Base-by-base conservation (phyloP, 2,888 invertebrate genomes). In the Parnassius smintheus region DNA sequence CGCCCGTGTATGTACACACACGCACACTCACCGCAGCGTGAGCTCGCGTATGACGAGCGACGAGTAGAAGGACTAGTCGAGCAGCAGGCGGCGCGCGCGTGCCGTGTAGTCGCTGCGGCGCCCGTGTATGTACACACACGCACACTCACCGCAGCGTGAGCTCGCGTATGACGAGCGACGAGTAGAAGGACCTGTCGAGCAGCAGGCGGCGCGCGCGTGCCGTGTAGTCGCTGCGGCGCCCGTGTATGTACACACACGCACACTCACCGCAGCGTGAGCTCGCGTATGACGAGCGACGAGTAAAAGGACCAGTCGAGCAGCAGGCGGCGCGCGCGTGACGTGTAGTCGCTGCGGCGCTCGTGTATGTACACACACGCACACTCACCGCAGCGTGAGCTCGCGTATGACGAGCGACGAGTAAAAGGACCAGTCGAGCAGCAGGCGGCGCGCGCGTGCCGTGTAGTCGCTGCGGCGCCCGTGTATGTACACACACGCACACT, bases 171-270 rank as follows among this genome's bases (percentile, higher is more conserved):
- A 99, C 98, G 95, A 99, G 98, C 62, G 99, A 99, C 84, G 98
- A 97, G 92, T 99, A 99, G 92, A 99, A 99, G 71, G 98, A 98
- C 99, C 99, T 99, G 91, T 99, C 98, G 67, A 99, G 94, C 75
- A 99, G 93, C 92, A 99, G 98, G 80, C 98, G 97, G 2, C 85
- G 74, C 52, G 93, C 98, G 59, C 96, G 96, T 80, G 96, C 95
- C 22, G 96, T 95, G 89, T 18, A 18, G 18, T 18, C 18, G 18
- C 18, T 18, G 18, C 18, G 18, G 18, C 18, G 18, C 18, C 1
- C 18, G 18, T 18, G 18, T 18, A 18, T 18, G 18, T 18, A 18
- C 18, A 18, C 18, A 18, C 18, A 18, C 18, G 18, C 35, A 7
- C 35, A 35, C 35, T 49, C 59, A 85, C 85, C 86, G 76, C 68